Conservation (phyloP, 2,888 invertebrate genomes). For the Girardia tigrina region DNA sequence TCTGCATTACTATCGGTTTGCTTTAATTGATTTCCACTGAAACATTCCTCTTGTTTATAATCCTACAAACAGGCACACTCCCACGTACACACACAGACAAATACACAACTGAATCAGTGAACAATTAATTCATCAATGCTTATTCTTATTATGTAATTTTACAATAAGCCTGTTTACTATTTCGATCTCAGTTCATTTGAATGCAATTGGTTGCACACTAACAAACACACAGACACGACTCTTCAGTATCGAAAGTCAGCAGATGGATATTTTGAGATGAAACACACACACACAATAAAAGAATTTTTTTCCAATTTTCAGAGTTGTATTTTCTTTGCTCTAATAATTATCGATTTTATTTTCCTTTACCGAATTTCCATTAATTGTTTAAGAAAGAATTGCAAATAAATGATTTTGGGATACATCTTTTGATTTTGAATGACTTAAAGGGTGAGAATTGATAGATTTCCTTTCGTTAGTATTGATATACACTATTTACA, state of each 20-base stretch:
- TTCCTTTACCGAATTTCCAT: not conserved
- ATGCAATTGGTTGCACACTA: not conserved
- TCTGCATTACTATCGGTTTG: no score
- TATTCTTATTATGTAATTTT: not conserved
- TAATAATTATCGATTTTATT: constrained; percentile 2
- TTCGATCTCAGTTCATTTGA: not conserved
- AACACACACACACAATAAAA: not conserved
- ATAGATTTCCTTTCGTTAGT: not conserved
- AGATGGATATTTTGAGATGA: not conserved
- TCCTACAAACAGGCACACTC: no score
- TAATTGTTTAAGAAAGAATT: not conserved
- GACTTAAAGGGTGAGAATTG: not conserved
- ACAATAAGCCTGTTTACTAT: not conserved
- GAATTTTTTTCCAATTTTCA: not conserved
- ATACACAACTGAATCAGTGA: no score
- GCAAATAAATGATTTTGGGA: not conserved
- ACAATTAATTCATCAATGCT: not conserved
- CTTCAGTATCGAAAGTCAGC: not conserved
- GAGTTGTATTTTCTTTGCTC: not conserved
- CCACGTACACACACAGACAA: no score
- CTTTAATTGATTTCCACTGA: no score
- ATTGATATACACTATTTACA: not conserved
- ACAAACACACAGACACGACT: not conserved
- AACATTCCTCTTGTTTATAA: no score
- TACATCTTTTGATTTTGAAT: not conserved